Evolutionary conservation across 1,140 invertebrate species (phyloP).

Genomic region (Drosophila santomea): DNA sequence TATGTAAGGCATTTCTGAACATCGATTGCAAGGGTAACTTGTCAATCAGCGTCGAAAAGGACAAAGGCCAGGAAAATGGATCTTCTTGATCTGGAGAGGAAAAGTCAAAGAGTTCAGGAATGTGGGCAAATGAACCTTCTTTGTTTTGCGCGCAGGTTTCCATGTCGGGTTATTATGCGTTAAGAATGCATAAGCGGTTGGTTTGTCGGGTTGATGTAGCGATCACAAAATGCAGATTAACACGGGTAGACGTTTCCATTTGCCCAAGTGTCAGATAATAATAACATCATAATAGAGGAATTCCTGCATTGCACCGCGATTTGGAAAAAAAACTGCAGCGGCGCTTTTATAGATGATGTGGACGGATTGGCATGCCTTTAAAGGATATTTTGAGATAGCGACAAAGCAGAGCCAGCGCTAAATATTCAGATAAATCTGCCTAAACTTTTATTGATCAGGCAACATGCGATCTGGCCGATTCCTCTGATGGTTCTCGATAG

Average conservation of each 20-base stretch:
- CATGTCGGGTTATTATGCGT: constrained; percentile 33
- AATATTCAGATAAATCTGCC: too few relatives aligned
- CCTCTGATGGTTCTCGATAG: too few relatives aligned
- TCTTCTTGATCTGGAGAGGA: constrained; percentile 26
- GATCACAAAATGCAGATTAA: constrained; percentile 30
- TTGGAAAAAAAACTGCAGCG: too few relatives aligned
- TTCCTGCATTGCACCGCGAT: constrained; percentile 4
- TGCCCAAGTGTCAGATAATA: constrained; percentile 49
- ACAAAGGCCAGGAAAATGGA: constrained; percentile 11
- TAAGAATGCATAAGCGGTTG: constrained; percentile 24
- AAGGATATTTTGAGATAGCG: too few relatives aligned
- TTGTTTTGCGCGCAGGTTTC: constrained; percentile 27
- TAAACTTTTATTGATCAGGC: too few relatives aligned
- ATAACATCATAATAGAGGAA: constrained; percentile 12
- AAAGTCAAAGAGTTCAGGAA: constrained; percentile 46
- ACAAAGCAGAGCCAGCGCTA: too few relatives aligned
- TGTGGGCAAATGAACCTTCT: constrained; percentile 42
- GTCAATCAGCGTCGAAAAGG: constrained; percentile 55
- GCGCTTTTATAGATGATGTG: not conserved
- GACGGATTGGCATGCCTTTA: not conserved
- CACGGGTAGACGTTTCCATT: constrained; percentile 37
- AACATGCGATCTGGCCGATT: too few relatives aligned
- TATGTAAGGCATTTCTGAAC: constrained; percentile 54
- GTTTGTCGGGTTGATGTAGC: not conserved
- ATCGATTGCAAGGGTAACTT: constrained; percentile 57